A percentile compares a stretch with the other conserved stretches of the same genome.
Conservation (phyloP, 2,113 vertebrate genomes). For the Onychorhynchus coronatus region DNA sequence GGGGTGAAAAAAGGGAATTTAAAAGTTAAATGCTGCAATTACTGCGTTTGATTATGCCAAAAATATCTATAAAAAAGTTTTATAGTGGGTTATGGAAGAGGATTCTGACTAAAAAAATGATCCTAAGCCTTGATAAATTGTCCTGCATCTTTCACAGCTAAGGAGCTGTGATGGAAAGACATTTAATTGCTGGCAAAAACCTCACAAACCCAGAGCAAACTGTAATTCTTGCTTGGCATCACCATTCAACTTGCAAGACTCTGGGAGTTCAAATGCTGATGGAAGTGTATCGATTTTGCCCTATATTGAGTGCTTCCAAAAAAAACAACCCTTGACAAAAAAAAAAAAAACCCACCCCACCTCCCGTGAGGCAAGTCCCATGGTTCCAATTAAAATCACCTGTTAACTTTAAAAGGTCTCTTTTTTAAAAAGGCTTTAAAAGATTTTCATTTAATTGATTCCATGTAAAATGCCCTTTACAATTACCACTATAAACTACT, state of each 20-base stretch:
- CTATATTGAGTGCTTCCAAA: conserved; percentile 76
- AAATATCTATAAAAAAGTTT: not conserved
- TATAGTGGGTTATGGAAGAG: not conserved
- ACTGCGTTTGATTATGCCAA: not conserved
- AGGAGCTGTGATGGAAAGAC: not conserved
- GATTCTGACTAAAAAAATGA: not conserved
- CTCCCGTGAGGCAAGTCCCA: conserved; percentile 78
- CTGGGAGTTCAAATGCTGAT: conserved; percentile 78
- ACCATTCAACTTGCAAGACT: conserved; percentile 66
- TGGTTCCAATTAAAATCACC: conserved; percentile 98
- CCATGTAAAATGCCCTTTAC: conserved; percentile 88
- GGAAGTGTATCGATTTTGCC: conserved; percentile 79
- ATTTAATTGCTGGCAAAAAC: not conserved
- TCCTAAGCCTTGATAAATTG: not conserved
- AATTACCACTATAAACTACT: conserved; percentile 93
- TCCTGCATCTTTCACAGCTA: not conserved
- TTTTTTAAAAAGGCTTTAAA: conserved; percentile 96
- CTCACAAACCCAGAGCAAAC: not conserved
- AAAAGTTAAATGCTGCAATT: not conserved
- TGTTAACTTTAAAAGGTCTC: conserved; percentile 94
- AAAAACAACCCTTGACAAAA: conserved; percentile 16
- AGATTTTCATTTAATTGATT: conserved; percentile 99
- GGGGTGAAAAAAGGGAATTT: not conserved
- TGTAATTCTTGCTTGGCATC: conserved; percentile 51
- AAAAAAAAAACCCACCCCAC: not conserved